Conservation (phyloP, 2,797 vertebrate species). For the Sebastes kiyomatsui region DNA sequence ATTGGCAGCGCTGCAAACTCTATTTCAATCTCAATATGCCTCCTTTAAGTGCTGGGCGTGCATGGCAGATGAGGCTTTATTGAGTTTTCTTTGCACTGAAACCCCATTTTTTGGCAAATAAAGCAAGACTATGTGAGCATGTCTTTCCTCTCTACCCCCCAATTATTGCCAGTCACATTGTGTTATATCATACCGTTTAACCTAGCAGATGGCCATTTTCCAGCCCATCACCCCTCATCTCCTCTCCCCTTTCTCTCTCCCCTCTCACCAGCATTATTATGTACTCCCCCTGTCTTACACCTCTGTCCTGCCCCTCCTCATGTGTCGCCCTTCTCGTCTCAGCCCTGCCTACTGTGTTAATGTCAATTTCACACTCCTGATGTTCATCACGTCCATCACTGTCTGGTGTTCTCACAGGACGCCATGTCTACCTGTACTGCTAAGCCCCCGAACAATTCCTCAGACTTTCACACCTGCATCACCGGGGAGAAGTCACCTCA, state of each 20-base stretch:
- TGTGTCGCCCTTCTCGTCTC: conserved; percentile 31
- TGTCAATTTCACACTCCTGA: conserved; percentile 72
- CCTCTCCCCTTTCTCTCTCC: conserved; percentile 47
- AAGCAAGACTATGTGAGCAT: conserved; percentile 24
- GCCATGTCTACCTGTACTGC: conserved; percentile 43
- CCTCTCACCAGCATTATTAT: conserved; percentile 65
- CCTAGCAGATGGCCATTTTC: conserved; percentile 78
- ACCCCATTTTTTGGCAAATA: conserved; percentile 34
- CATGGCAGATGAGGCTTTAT: conserved; percentile 43
- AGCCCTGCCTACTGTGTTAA: conserved; percentile 46
- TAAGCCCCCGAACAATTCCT: conserved; percentile 43
- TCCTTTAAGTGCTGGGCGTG: conserved; percentile 42
- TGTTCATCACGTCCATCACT: conserved; percentile 56
- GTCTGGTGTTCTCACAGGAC: conserved; percentile 35
- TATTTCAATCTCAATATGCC: conserved; percentile 55
- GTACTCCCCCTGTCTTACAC: conserved; percentile 72
- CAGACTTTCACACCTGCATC: conserved; percentile 15
- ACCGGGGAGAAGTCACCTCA: neutral
- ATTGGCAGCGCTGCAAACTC: conserved; percentile 69
- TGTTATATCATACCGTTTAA: conserved; percentile 69
- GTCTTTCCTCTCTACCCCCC: conserved; percentile 38
- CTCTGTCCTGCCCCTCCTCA: conserved; percentile 56
- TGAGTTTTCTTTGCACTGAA: conserved; percentile 35
- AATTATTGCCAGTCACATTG: conserved; percentile 65
- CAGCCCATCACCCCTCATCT: conserved; percentile 71